Conservation (phyloP, 2,797 vertebrate species). For the Microctenopoma steveboyesi region DNA sequence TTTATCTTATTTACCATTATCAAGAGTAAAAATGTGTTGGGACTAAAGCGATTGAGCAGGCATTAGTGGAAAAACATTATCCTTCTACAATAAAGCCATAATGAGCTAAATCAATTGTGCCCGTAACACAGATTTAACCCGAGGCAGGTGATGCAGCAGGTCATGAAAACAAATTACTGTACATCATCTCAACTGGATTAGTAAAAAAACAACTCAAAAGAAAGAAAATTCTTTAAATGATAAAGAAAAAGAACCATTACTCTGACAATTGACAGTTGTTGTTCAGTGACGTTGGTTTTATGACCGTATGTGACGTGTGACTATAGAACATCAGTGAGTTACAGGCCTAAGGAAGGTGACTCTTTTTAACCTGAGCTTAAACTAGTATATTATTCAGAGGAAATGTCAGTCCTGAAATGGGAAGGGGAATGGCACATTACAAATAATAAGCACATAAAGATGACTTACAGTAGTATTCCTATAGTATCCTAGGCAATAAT, state of each 20-base stretch:
- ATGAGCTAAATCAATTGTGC: constrained; percentile 46
- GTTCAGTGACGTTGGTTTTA: constrained; percentile 52
- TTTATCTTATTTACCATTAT: constrained; percentile 18
- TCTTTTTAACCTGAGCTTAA: constrained; percentile 13
- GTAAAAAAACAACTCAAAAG: constrained; percentile 39
- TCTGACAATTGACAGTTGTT: constrained; percentile 28
- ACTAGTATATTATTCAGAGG: constrained; percentile 50
- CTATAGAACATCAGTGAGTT: constrained; percentile 11
- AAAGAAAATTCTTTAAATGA: constrained; percentile 64
- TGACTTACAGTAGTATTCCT: constrained; percentile 56
- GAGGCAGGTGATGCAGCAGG: constrained; percentile 52
- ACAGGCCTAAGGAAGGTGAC: background rate
- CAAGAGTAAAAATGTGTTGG: background rate
- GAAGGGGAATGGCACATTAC: constrained; percentile 64
- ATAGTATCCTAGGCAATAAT: constrained; percentile 51
- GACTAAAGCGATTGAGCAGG: constrained; percentile 29
- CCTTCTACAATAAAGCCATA: constrained; percentile 38
- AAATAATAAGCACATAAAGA: constrained; percentile 56
- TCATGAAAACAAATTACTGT: constrained; percentile 64
- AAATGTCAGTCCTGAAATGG: constrained; percentile 42
- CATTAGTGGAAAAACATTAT: constrained; percentile 34
- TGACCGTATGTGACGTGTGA: constrained; percentile 24
- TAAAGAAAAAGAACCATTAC: constrained; percentile 50
- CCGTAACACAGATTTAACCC: constrained; percentile 37
- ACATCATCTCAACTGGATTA: constrained; percentile 51